A percentile compares a stretch with the other conserved stretches of the same genome.
Evolutionary conservation across 2,113 vertebrate genomes (phyloP).

Genomic region (Saguinus imperator): DNA sequence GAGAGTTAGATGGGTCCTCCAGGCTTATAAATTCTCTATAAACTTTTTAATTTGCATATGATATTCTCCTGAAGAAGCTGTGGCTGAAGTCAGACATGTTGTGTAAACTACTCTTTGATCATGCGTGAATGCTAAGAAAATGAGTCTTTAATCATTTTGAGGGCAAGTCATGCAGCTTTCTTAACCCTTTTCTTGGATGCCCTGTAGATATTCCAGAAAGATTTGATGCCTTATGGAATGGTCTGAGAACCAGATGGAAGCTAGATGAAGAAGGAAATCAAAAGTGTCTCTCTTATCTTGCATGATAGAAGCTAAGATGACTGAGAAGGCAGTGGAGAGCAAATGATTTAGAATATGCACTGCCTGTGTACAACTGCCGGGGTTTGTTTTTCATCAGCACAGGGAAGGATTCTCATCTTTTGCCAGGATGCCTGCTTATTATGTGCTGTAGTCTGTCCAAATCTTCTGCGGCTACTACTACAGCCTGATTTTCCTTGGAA

Average conservation of each 20-base stretch:
- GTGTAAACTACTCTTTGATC: neutral
- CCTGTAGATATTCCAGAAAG: neutral
- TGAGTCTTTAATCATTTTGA: neutral
- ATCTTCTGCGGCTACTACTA: neutral
- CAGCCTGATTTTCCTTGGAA: conserved; percentile 40
- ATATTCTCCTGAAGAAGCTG: neutral
- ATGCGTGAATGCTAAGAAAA: neutral
- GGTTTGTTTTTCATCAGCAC: conserved; percentile 49
- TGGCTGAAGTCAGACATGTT: neutral
- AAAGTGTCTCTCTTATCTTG: conserved; percentile 10
- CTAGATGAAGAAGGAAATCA: neutral
- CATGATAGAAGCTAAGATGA: neutral
- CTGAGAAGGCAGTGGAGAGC: conserved; percentile 54
- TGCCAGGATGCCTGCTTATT: conserved; percentile 24
- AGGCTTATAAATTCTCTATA: neutral
- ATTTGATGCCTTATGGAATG: neutral
- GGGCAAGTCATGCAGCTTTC: neutral
- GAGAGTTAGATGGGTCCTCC: neutral
- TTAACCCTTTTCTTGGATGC: neutral
- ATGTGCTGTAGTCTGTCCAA: conserved; percentile 22
- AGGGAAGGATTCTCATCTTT: conserved; percentile 3
- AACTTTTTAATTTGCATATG: neutral
- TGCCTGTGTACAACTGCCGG: neutral
- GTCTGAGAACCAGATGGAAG: neutral
- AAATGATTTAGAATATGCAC: neutral